phyloP scores from a whole-genome alignment of 2,888 invertebrate genomes.

The Hyalella azteca region DNA sequence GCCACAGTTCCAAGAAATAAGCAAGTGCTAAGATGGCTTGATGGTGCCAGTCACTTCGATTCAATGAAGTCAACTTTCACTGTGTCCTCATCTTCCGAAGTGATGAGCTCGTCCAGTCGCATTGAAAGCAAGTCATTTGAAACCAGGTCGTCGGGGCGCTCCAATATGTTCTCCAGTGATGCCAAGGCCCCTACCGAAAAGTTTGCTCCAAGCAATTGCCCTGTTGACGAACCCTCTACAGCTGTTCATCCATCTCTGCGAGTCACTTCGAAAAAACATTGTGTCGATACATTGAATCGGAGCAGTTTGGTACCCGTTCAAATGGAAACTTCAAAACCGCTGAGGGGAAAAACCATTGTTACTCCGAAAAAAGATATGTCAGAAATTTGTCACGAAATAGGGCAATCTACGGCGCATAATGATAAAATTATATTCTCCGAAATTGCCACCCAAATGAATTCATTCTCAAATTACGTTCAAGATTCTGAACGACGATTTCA shows the following conservation, averaged over 20 bases:
- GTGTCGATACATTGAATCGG: too few species aligned
- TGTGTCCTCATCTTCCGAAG: not conserved
- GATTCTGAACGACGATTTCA: slow-evolving; percentile 2
- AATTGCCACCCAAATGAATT: not conserved
- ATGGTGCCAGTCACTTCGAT: slow-evolving; percentile 19
- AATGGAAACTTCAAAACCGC: not conserved
- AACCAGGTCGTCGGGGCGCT: not conserved
- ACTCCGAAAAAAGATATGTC: too few species aligned
- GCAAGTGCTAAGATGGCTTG: slow-evolving; percentile 11
- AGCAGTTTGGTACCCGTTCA: not conserved
- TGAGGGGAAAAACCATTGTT: too few species aligned
- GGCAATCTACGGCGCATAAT: not conserved
- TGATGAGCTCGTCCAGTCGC: not conserved
- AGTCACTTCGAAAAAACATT: too few species aligned
- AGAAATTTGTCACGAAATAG: too few species aligned
- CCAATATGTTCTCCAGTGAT: not conserved
- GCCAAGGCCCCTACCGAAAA: not conserved
- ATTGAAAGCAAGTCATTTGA: not conserved
- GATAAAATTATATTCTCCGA: not conserved
- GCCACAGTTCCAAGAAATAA: not conserved
- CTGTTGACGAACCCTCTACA: not conserved
- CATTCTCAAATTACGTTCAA: not conserved
- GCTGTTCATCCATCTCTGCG: too few species aligned
- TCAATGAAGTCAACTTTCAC: slow-evolving; percentile 9
- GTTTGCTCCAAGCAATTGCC: not conserved